These are phyloP conservation scores for Monodelphis domestica DNA, from an alignment of 2,797 vertebrate genomes.

Conservation along the genomic window DNA sequence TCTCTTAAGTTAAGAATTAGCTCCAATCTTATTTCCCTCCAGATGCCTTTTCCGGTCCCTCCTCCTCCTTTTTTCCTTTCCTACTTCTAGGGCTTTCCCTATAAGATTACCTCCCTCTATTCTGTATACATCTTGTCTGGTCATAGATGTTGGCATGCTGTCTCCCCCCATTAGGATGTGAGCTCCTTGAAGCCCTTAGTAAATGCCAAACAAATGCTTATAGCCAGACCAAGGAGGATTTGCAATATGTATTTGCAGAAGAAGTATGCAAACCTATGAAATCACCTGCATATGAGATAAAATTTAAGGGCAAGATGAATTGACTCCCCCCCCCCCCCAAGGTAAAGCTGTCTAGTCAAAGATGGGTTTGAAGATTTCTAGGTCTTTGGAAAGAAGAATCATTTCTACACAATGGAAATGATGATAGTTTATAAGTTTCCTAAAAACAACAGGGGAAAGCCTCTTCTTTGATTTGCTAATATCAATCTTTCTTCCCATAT, in stretches of 20 bases:
- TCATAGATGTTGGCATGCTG: neutral
- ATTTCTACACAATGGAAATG: neutral
- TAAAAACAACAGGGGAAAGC: neutral
- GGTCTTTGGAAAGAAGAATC: slow-evolving; percentile 6
- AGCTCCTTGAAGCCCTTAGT: neutral
- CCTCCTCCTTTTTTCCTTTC: too few relatives aligned
- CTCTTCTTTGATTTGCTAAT: neutral
- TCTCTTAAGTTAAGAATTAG: neutral
- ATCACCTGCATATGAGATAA: neutral
- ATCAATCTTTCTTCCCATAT: neutral
- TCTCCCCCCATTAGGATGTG: neutral
- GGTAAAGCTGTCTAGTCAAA: neutral
- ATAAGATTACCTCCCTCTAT: neutral
- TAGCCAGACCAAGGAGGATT: neutral
- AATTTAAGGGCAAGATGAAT: neutral
- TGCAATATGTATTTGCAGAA: neutral
- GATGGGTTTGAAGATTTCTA: neutral
- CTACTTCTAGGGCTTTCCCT: too few relatives aligned
- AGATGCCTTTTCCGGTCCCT: neutral
- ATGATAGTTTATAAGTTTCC: neutral
- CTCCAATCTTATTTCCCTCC: neutral
- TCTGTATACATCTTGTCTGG: neutral
- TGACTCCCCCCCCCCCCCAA: neutral
- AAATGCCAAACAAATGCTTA: neutral
- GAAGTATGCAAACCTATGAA: neutral